Conservation (phyloP, 2,113 vertebrate species). For the Copsychus sechellarum region DNA sequence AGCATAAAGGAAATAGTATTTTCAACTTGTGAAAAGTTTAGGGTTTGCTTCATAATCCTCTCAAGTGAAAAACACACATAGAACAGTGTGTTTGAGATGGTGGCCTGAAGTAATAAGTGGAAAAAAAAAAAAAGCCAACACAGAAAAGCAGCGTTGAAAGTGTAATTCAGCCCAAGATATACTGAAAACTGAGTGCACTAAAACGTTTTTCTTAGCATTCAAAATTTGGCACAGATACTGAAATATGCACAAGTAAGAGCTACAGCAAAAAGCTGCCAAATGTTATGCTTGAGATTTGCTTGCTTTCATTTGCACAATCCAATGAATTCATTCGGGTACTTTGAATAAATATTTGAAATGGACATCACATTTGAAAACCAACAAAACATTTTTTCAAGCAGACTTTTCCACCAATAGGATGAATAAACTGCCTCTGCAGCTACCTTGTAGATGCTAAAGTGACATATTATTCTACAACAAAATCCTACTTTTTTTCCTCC, state of each 20-base stretch:
- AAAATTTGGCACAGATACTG: background rate
- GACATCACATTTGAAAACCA: rapidly evolving
- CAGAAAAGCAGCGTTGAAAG: background rate
- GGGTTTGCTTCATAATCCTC: background rate
- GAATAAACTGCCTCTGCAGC: background rate
- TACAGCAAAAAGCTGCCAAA: background rate
- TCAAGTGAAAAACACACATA: background rate
- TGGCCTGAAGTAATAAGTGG: background rate
- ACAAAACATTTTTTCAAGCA: background rate
- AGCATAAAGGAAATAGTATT: background rate
- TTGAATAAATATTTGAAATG: background rate
- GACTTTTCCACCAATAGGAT: background rate
- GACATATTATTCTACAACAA: background rate
- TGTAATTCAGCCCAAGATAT: background rate
- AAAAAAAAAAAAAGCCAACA: background rate
- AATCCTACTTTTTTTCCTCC: background rate
- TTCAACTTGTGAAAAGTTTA: background rate
- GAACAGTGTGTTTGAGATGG: background rate
- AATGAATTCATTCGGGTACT: rapidly evolving
- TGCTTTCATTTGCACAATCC: background rate
- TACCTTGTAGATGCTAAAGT: background rate
- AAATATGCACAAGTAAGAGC: background rate
- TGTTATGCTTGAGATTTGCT: background rate
- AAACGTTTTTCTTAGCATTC: background rate
- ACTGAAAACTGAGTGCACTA: background rate